Evolutionary conservation across 1,140 invertebrate genomes (phyloP).

Genomic region (Sitophilus oryzae): DNA sequence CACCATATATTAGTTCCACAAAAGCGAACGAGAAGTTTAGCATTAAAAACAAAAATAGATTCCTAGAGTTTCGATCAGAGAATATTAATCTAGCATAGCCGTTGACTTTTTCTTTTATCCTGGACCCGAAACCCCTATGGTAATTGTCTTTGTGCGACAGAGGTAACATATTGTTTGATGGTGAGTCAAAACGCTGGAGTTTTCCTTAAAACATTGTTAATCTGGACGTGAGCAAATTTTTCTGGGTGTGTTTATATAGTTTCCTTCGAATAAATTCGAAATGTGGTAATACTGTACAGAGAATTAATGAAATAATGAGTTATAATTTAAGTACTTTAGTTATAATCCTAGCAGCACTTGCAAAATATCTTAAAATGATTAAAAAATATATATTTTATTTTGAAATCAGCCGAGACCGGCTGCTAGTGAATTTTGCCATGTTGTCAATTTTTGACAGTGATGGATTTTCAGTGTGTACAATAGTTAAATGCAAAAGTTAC

Average conservation of each 20-base stretch:
- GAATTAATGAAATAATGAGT: too few species aligned
- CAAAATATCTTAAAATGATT: not conserved
- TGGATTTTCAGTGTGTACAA: not conserved
- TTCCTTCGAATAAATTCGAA: too few species aligned
- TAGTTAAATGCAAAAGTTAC: not conserved
- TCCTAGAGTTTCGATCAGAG: slow-evolving; percentile 86
- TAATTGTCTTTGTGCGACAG: slow-evolving; percentile 68
- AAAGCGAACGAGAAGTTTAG: slow-evolving; percentile 95
- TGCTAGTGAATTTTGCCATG: slow-evolving; percentile 19
- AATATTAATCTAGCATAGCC: slow-evolving; percentile 84
- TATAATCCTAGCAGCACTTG: too few species aligned
- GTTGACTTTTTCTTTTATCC: slow-evolving; percentile 64
- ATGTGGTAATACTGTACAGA: too few species aligned
- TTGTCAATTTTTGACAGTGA: slow-evolving; percentile 12
- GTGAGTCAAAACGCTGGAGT: not conserved
- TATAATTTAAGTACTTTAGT: slow-evolving; percentile 1
- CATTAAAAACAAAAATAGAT: slow-evolving; percentile 90
- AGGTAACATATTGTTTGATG: slow-evolving; percentile 59
- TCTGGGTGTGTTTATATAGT: not conserved
- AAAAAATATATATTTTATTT: slow-evolving; percentile 2
- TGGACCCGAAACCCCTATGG: slow-evolving; percentile 51
- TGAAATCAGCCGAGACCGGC: slow-evolving; percentile 22
- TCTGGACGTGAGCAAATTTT: not conserved
- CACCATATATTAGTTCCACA: slow-evolving; percentile 91
- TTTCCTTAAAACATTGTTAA: slow-evolving; percentile 14